Conservation (phyloP, 2,113 vertebrate species). For the Cryptomyrus ogoouensis region DNA sequence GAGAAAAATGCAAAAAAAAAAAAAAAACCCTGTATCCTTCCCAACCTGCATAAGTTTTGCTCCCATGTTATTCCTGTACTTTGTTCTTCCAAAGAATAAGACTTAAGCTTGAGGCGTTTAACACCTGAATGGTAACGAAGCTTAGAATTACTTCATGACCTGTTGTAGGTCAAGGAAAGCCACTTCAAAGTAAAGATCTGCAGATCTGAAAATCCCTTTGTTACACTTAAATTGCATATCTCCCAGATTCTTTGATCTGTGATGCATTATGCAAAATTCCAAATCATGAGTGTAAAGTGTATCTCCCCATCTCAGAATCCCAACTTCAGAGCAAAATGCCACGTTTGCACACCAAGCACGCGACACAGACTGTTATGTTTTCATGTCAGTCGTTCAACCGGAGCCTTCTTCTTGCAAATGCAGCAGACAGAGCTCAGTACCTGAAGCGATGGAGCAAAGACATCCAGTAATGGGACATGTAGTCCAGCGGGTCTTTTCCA, state of each 20-base stretch:
- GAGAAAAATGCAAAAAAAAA: background rate
- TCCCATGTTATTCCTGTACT: background rate
- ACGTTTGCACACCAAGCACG: background rate
- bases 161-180: background rate
- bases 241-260: conserved; percentile 18
- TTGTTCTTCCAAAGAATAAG: background rate
- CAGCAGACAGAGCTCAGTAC: background rate
- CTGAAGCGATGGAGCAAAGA: background rate
- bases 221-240: conserved; percentile 18
- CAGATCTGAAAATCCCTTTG: conserved; percentile 5
- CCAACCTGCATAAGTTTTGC: background rate
- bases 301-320: background rate
- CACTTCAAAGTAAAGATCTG: conserved; percentile 12
- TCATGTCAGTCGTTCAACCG: background rate
- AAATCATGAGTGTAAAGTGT: background rate
- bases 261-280: conserved; percentile 5
- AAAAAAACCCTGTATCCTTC: background rate
- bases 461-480: background rate
- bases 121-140: conserved; percentile 4
- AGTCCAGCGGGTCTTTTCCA: background rate
- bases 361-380: background rate
- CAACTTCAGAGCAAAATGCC: background rate
- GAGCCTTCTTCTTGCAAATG: background rate
- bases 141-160: background rate
- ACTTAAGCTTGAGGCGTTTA: background rate